These are phyloP conservation scores for Microhierax caerulescens DNA, from an alignment of 2,797 vertebrate genomes.

Conservation along the genomic window DNA sequence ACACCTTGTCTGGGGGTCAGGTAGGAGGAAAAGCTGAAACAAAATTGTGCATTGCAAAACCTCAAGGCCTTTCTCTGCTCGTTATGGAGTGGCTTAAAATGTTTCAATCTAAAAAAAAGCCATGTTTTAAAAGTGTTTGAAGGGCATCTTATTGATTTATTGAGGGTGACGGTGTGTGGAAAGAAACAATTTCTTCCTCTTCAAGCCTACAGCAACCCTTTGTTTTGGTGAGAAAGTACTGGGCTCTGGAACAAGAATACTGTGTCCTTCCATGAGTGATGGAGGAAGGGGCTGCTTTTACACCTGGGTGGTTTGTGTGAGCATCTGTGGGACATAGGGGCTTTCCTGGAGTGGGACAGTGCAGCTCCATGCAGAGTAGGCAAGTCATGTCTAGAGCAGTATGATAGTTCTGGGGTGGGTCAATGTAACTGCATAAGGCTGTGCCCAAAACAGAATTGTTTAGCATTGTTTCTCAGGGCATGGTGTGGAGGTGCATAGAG, in stretches of 20 bases:
- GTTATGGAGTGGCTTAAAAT: not conserved
- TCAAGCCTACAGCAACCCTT: constrained; percentile 21
- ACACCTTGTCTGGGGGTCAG: constrained; percentile 5
- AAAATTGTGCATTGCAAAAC: not conserved
- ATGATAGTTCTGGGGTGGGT: not conserved
- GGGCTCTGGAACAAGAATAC: not conserved
- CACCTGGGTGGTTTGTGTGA: accelerated
- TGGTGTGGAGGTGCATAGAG: accelerated
- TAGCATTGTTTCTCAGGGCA: not conserved
- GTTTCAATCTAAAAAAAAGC: not conserved
- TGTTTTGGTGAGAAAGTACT: not conserved
- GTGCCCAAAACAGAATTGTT: not conserved
- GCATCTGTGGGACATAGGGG: not conserved
- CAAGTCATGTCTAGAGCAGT: not conserved
- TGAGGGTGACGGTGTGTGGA: constrained; percentile 26
- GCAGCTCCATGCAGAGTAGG: not conserved
- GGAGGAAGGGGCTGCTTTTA: not conserved
- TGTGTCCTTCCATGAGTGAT: not conserved
- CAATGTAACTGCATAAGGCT: not conserved
- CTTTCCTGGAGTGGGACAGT: not conserved
- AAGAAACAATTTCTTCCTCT: constrained; percentile 16
- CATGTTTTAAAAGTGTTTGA: constrained; percentile 13
- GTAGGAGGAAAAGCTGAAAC: not conserved
- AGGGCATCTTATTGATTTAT: constrained; percentile 52
- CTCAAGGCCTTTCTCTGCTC: not conserved